These are phyloP conservation scores for Hycleus cichorii DNA, from an alignment of 1,140 invertebrate species.

Conservation along the genomic window DNA sequence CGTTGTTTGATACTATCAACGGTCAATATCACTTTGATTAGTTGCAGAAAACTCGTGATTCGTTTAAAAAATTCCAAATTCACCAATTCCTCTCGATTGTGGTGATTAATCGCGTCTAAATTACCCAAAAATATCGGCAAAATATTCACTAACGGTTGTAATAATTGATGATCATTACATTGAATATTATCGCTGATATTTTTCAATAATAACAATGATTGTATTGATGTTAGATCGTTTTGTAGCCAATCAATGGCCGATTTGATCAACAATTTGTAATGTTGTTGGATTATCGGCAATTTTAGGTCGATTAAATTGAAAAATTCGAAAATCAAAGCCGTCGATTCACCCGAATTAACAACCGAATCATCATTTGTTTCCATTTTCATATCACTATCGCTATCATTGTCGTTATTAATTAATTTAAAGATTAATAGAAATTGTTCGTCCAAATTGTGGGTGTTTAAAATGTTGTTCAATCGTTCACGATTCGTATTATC, in stretches of 20 bases:
- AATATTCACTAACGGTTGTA: constrained; percentile 22
- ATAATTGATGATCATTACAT: constrained; percentile 2
- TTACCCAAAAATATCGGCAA: constrained; percentile 30
- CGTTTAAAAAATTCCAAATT: constrained; percentile 24
- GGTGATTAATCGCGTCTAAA: not conserved
- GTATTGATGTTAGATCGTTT: constrained; percentile 24
- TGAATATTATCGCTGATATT: too few species aligned
- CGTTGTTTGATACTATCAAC: constrained; percentile 15
- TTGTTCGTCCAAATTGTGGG: constrained; percentile 18
- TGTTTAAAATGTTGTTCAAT: constrained; percentile 9
- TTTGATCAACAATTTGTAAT: constrained; percentile 39
- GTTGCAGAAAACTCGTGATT: constrained; percentile 41
- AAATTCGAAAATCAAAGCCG: constrained; percentile 46
- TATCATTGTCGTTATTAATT: not conserved
- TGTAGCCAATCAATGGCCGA: constrained; percentile 38
- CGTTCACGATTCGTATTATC: constrained; percentile 39
- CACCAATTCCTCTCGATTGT: constrained; percentile 18
- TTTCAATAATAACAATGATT: constrained; percentile 30
- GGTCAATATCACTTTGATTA: constrained; percentile 44
- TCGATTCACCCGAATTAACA: constrained; percentile 41
- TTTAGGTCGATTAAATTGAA: constrained; percentile 40
- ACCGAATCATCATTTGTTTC: not conserved
- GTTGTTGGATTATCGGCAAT: too few species aligned
- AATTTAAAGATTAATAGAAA: constrained; percentile 23
- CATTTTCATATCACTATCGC: too few species aligned